Evolutionary conservation across 2,888 invertebrate species (phyloP).

Genomic region (Eustalomyia histrio): DNA sequence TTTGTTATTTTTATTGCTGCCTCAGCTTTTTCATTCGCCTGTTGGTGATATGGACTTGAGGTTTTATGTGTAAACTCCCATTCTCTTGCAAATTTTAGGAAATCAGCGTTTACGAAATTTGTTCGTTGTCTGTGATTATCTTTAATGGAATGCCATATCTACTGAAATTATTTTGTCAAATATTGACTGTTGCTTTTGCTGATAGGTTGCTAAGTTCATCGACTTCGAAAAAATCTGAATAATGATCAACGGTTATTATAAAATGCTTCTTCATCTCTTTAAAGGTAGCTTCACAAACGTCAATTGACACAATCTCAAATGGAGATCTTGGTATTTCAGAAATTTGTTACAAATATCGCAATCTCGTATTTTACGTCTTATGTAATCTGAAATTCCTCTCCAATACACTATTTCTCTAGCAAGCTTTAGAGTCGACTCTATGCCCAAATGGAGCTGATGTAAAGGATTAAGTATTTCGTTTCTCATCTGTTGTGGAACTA

Average conservation of each 20-base stretch:
- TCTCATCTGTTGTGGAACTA: no score
- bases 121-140: slow-evolving; percentile 35
- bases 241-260: slow-evolving; percentile 50
- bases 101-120: slow-evolving; percentile 27
- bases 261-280: slow-evolving; percentile 36
- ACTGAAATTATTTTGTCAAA: slow-evolving; percentile 42
- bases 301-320: slow-evolving; percentile 52
- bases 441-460: no score
- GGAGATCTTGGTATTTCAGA: slow-evolving; percentile 34
- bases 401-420: slow-evolving; percentile 46
- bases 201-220: slow-evolving; percentile 38
- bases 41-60: slow-evolving; percentile 46
- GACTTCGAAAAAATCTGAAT: slow-evolving; percentile 56
- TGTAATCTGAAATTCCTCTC: slow-evolving; percentile 18
- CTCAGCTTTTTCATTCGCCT: slow-evolving; percentile 46
- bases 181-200: slow-evolving; percentile 1
- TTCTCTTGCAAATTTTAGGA: slow-evolving; percentile 15
- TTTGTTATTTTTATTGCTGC: slow-evolving; percentile 32
- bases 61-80: no score
- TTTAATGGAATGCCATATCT: slow-evolving; percentile 48
- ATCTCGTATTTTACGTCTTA: slow-evolving; percentile 6
- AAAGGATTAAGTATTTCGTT: no score
- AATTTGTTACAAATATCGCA: slow-evolving; percentile 23
- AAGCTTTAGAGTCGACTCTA: slow-evolving; percentile 32
- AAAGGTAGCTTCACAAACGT: slow-evolving; percentile 40